phyloP scores from a whole-genome alignment of 37 sponge, comb jelly and placozoan species.

The Diacarnus erythraeanus region DNA sequence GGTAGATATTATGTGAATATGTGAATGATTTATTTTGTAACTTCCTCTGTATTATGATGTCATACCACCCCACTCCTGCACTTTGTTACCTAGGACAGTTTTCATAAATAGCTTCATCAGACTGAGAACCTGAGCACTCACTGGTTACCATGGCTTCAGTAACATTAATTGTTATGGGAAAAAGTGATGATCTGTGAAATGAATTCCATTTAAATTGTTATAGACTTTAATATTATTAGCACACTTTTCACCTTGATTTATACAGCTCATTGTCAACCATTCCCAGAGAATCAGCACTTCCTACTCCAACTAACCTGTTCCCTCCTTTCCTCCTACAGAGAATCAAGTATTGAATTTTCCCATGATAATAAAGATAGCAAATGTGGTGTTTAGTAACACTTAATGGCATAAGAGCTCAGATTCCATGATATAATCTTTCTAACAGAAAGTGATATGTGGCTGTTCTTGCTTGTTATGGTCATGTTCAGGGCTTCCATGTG shows the following conservation, averaged over 20 bases:
- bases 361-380: neutral
- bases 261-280: slow-evolving; percentile 22
- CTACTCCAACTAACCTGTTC: neutral
- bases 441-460: neutral
- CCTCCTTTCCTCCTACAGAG: neutral
- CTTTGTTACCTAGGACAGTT: no score
- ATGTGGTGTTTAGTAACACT: no score
- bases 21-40: no score
- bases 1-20: no score
- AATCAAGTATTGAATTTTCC: neutral
- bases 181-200: neutral
- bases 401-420: neutral
- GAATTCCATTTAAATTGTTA: neutral
- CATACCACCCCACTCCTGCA: no score
- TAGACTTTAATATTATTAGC: no score
- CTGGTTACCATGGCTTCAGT: neutral
- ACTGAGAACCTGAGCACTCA: neutral
- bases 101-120: neutral
- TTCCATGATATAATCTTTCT: neutral
- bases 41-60: no score
- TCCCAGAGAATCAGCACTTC: neutral
- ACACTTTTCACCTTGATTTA: slow-evolving; percentile 8
- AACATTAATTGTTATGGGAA: neutral
- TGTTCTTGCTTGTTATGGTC: neutral
- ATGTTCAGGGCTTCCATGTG: neutral